Conservation (phyloP, 2,888 invertebrate species). For the Ommatoiulus sabulosus region DNA sequence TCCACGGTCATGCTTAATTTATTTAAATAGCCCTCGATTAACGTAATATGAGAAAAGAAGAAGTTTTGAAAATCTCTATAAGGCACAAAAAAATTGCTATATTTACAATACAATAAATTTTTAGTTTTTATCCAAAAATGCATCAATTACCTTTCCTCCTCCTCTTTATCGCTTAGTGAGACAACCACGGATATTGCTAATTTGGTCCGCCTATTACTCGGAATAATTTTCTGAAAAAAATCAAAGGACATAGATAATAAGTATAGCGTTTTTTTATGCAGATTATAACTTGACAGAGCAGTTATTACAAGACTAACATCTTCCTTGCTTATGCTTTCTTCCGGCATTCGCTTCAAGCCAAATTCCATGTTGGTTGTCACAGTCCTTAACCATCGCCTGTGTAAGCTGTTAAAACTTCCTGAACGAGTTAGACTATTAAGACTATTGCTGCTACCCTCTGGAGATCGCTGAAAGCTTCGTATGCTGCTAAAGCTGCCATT, state of each 20-base stretch:
- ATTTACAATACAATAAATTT: not conserved
- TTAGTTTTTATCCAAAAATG: not conserved
- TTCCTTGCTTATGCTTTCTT: constrained; percentile 58
- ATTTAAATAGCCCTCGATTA: constrained; percentile 68
- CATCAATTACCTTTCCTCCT: constrained; percentile 61
- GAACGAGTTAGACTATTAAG: constrained; percentile 64
- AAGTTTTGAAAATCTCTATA: constrained; percentile 76
- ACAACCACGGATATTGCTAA: constrained; percentile 78
- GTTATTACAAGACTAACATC: constrained; percentile 57
- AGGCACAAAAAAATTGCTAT: not conserved
- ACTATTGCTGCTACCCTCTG: constrained; percentile 63
- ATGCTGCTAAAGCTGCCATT: constrained; percentile 58
- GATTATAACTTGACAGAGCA: not conserved
- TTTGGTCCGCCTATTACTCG: constrained; percentile 69
- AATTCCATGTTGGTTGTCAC: constrained; percentile 72
- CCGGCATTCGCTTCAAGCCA: constrained; percentile 61
- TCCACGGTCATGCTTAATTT: constrained; percentile 76
- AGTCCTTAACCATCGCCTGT: constrained; percentile 72
- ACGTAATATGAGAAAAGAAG: constrained; percentile 80
- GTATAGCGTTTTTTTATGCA: no score
- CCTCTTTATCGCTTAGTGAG: constrained; percentile 64
- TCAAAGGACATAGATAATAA: no score
- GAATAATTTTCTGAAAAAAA: not conserved
- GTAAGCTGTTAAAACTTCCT: constrained; percentile 72
- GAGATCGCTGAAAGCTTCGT: constrained; percentile 59